Percentiles rank a stretch among this genome's conserved stretches.
Evolutionary conservation across 2,888 invertebrate genomes (phyloP).

Genomic region (Criorhina ranunculi): DNA sequence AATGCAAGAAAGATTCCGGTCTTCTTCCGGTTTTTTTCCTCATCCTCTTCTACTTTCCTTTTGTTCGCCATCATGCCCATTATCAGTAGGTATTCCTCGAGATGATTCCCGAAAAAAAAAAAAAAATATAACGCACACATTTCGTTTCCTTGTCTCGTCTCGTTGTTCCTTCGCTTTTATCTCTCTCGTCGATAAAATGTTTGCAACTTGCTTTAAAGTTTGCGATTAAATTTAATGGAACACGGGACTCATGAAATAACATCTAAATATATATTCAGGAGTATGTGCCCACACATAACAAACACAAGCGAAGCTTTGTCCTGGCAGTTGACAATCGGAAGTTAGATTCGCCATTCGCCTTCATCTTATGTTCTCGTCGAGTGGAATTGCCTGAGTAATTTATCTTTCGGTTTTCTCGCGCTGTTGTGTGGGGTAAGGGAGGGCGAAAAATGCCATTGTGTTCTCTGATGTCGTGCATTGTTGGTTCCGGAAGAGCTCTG

Average conservation of each 20-base stretch:
- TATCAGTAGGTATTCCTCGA: not conserved
- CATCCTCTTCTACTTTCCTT: no score
- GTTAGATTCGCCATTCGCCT: slow-evolving; percentile 10
- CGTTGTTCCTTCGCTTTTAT: not conserved
- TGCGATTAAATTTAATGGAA: slow-evolving; percentile 43
- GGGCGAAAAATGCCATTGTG: slow-evolving; percentile 32
- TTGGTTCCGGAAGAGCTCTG: slow-evolving; percentile 46
- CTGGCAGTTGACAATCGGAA: slow-evolving; percentile 15
- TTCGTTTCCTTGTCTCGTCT: slow-evolving; percentile 12
- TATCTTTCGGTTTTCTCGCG: slow-evolving; percentile 18
- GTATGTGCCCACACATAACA: slow-evolving; percentile 15
- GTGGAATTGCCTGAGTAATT: slow-evolving; percentile 17
- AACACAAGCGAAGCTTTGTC: no score
- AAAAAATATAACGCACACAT: slow-evolving; percentile 40
- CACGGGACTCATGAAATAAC: not conserved
- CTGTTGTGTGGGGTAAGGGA: not conserved
- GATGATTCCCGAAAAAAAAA: slow-evolving; percentile 8
- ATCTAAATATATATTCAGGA: slow-evolving; percentile 13
- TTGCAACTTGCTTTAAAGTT: slow-evolving; percentile 49
- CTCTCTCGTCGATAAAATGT: slow-evolving; percentile 43
- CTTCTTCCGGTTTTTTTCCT: not conserved
- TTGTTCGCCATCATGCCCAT: not conserved
- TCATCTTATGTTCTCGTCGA: not conserved
- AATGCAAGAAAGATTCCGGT: slow-evolving; percentile 30
- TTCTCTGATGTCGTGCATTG: slow-evolving; percentile 38